Evolutionary conservation across 2,888 invertebrate species (phyloP), one percentile per base, ranked within the genome.

Genomic region (Adelognathus sp.): DNA sequence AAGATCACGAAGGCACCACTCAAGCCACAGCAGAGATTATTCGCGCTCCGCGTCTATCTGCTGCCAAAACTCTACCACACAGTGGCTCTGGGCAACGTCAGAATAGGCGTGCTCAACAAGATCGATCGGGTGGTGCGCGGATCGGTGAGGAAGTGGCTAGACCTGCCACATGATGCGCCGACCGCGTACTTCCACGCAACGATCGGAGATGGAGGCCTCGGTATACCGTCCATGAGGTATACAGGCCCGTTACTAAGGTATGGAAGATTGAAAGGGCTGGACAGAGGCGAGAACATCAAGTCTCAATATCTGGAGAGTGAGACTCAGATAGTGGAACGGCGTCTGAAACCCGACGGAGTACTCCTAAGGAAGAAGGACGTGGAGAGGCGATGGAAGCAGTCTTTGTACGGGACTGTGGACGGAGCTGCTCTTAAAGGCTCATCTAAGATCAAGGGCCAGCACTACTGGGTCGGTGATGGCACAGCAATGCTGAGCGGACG

Each of bases 401-500:
- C 60, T 0, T 66, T 79, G 3, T 36, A 79, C 33, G 3, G 5
- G 1, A 29, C 63, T 0, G 7, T 70, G 1, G 74, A 79, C 9
- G 74, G 74, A 0, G 50, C 14, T 9, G 50, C 58, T 3, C 36
- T 70, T 0, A 58, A 44, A 16, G 63, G 63, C 3, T 67, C 76
- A 0, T 14, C 2, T 0, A 63, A 60, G 0, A 41, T 60, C 0
- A 64, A 63, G 24, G 67, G 67, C 9, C 81, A 81, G 21, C 70
- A 84, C 7, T 16, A 54, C n/a, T 86, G 86, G 84, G 61, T 86
- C 0, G 14, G 24, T 0, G 66, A 81, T 3, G 82, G 83, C 3
- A 83, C 84, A 0, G 63, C 78, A 11, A 82, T 85, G 41, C 77
- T 90, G 0, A 77, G 86, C 0, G 89, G 89, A 1, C 79, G 84